Evolutionary conservation across 2,797 vertebrate species (phyloP), one percentile per base, ranked within the genome.

Genomic region (Lepilemur ruficaudatus): DNA sequence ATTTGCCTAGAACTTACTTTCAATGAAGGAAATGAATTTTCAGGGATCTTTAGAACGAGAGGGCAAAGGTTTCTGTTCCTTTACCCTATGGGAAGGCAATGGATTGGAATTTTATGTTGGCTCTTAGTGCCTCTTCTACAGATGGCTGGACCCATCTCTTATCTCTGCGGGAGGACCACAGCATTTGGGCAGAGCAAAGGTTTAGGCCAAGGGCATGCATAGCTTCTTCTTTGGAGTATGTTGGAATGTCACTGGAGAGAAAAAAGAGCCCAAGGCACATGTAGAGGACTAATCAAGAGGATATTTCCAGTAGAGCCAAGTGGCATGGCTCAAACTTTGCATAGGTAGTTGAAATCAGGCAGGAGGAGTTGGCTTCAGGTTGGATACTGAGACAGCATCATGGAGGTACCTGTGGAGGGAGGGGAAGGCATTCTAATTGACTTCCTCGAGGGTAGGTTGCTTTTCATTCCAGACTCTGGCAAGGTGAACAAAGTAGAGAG

Each of bases 321-420:
- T 10, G 48, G 52, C 10, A 1, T 7, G 9, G 41, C 7, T 73
- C 11, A 46, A 30, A 25, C 41, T 78, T 76, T 43, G 55, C 1
- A 0, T 20, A 3, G 5, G 23, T 41, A 65, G 8, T 70, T 72
- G 2, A 1, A 23, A 32, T 78, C 1, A 23, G 23, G 20, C 23
- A 61, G 43, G 75, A 61, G 43, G 75, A n/a, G 28, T 38, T 91
- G 32, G 43, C 65, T 83, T 6, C 43, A 5, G 7, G 15, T 46
- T 32, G 38, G 13, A 22, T 14, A 2, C 7, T 20, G 46, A 63
- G 35, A 38, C 0, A 2, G 11, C 11, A 2, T 17, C 3, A 0
- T 41, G 18, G 61, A n/a, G 20, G 35, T 46, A 14, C 59, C 30
- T 23, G 9, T 3, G 4, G 25, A 2, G 23, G 22, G 3, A 10